Evolutionary conservation across 2,888 invertebrate genomes (phyloP).

Genomic region (Linnaemya tessellans): DNA sequence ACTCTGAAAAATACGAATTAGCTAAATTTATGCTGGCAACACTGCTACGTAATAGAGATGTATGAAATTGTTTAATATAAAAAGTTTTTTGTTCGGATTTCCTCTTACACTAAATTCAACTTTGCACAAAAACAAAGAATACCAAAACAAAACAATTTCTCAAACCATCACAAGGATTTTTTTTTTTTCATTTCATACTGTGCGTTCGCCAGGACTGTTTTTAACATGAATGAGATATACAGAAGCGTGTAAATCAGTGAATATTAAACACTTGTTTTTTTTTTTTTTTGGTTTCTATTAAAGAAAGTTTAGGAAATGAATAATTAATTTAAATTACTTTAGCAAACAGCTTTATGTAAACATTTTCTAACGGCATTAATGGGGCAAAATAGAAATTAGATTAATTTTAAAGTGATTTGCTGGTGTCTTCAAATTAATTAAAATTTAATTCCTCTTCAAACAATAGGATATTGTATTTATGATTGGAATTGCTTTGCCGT

Average conservation of each 20-base stretch:
- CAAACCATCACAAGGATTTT: too few relatives aligned
- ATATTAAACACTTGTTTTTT: neutral
- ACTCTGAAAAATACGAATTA: too few relatives aligned
- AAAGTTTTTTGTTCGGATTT: too few relatives aligned
- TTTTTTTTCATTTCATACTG: too few relatives aligned
- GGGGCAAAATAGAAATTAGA: neutral
- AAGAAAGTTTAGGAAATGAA: neutral
- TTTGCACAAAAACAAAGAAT: too few relatives aligned
- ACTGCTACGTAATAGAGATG: too few relatives aligned
- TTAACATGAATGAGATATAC: neutral
- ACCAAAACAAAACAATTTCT: too few relatives aligned
- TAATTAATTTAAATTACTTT: slow-evolving; percentile 18
- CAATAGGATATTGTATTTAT: neutral
- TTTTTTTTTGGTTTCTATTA: neutral
- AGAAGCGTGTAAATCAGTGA: neutral
- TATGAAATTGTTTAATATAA: too few relatives aligned
- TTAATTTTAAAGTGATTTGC: neutral
- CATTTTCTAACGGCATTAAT: neutral
- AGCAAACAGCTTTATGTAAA: neutral
- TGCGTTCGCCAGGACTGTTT: neutral
- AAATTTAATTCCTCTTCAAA: neutral
- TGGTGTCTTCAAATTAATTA: neutral
- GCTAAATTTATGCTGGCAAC: too few relatives aligned
- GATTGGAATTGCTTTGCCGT: neutral
- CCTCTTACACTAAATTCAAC: too few relatives aligned